Evolutionary conservation across 2,113 vertebrate species (phyloP), one percentile per base, ranked within the genome.

Genomic region (Bufo gargarizans): DNA sequence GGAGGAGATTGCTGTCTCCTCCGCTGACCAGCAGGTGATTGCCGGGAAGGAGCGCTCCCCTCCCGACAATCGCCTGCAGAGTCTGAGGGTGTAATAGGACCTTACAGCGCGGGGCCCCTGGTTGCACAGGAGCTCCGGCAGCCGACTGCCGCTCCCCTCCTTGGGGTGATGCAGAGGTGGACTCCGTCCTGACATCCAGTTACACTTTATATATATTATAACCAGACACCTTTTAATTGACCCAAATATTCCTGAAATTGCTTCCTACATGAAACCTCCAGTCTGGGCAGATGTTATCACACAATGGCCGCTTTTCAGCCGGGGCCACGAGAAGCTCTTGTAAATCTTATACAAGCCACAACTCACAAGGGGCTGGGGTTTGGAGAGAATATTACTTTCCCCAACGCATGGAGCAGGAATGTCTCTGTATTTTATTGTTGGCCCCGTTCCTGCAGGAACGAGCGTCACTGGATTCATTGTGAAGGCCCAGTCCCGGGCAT

Each of bases 161-260:
- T 55, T 16, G 14, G 78, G 78, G 78, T 81, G 56, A 59, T 43
- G 33, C 6, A 53, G 47, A 47, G 61, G 65, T 50, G 49, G 81
- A 8, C 81, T 69, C 55, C 78, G 7, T 63, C 33, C 20, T 65
- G 45, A 67, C 58, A 50, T 49, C 22, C 78, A 78, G 56, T 81
- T 61, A 59, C 22, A 33, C 72, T 76, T 76, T 76, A 19, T 50
- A 76, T 76, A 50, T 17, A 59, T 43, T 59, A 58, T 81, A 50
- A n/a, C 65, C 81, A 59, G 61, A 83, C 65, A 83, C 81, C 81
- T 67, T 83, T 65, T 82, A 82, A 82, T 82, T 83, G 63, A 53
- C 6, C 81, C 47, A 11, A 50, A 50, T 65, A 63, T 65, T 82
- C 45, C 14, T 67, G 61, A 82, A 53, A 69, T 83, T 33, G 49